Evolutionary conservation across 53 echinoderm and acorn worm genomes (phyloP), one percentile per base, ranked within the genome.

Genomic region (Antedon mediterranea): DNA sequence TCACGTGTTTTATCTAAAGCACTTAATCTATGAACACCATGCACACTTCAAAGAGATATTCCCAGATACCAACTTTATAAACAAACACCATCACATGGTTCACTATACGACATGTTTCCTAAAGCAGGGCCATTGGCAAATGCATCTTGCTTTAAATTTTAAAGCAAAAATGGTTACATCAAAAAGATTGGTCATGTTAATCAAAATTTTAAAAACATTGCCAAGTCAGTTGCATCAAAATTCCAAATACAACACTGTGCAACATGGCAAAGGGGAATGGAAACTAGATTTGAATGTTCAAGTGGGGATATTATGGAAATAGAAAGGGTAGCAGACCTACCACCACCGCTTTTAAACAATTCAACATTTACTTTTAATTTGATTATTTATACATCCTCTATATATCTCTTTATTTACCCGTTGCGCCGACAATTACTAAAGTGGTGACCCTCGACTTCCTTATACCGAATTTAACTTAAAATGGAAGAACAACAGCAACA

Each of bases 11-110:
- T 89, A 34, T 31, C 74, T 89, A 9, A 83, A 75, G 32, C 82
- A 79, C n/a, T 79, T 84, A 13, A 84, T 84, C 0, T 81, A 28
- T 79, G 71, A 87, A 26, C 26, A 81, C 72, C 86, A 85, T 81
- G 72, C 43, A 43, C 86, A 85, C 23, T 85, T 85, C 73, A 85
- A 73, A 31, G 11, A 42, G 30, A 3, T 76, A 3, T 85, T 85
- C 31, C 86, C 86, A 34, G 73, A 81, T 31, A 34, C 11, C 18
- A 74, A 27, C 13, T 29, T 85, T 73, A 81, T 85, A n/a, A n/a
- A n/a, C n/a, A 34, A 85, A 85, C 70, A 85, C 43, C 81, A 85
- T 77, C 81, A 85, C 44, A 77, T 85, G 78, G 57, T 85, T 13
- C 81, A 85, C 34, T 85, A 85, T 78, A 5, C 81, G 3, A 85